A percentile compares a stretch with the other conserved stretches of the same genome.
phyloP scores from a whole-genome alignment of 2,888 invertebrate species.

The Diaprepes abbreviatus region DNA sequence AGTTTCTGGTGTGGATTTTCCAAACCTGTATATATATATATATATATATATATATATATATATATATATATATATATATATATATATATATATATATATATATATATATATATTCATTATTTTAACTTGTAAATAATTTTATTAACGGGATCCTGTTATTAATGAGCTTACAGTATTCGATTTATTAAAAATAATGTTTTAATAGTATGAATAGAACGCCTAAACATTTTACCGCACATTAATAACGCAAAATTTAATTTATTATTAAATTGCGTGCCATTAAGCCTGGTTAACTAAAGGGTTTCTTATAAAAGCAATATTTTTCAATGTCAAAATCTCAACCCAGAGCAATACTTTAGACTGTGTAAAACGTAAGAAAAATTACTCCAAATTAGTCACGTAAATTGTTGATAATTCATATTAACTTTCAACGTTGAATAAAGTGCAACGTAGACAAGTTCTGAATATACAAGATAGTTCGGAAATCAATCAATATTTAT shows the following conservation, averaged over 20 bases:
- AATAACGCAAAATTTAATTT: constrained; percentile 32
- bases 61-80: no score
- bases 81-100: no score
- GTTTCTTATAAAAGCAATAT: constrained; percentile 37
- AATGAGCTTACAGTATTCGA: neutral
- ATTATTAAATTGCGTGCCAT: constrained; percentile 32
- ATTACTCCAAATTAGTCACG: constrained; percentile 36
- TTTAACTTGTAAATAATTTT: no score
- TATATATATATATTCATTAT: no score
- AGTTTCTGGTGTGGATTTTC: no score
- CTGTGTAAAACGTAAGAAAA: constrained; percentile 31
- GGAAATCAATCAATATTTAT: no score
- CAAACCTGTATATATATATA: no score
- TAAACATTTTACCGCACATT: constrained; percentile 2
- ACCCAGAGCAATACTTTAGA: constrained; percentile 30
- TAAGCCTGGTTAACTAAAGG: constrained; percentile 25
- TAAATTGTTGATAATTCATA: constrained; percentile 31
- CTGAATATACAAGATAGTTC: no score
- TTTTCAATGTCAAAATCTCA: constrained; percentile 39
- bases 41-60: no score
- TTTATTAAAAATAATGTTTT: constrained; percentile 8
- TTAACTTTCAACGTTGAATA: neutral
- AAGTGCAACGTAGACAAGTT: no score
- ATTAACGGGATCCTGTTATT: neutral
- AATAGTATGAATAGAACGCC: no score